Percentiles rank a stretch among this genome's conserved stretches.
These are phyloP conservation scores for Neosalanx taihuensis DNA, from an alignment of 2,797 vertebrate species.

Conservation along the genomic window DNA sequence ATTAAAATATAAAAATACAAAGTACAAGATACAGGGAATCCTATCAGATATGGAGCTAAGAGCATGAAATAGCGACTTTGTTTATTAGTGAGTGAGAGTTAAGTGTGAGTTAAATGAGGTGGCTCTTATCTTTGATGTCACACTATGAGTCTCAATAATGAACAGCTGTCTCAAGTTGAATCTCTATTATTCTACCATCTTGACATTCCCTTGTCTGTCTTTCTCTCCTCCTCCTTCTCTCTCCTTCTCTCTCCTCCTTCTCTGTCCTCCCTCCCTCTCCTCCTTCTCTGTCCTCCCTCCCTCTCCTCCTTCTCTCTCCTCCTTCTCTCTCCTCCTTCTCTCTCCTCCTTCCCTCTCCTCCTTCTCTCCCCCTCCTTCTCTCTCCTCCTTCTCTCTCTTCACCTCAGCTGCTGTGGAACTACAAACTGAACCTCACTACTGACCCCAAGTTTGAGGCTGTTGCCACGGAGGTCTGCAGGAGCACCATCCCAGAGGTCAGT, in stretches of 20 bases:
- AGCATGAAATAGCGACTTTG: no score
- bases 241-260: neutral
- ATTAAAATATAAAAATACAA: no score
- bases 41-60: no score
- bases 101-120: no score
- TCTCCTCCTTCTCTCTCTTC: neutral
- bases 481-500: constrained; percentile 82
- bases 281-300: no score
- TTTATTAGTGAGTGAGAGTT: no score
- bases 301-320: neutral
- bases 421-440: constrained; percentile 90
- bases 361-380: no score
- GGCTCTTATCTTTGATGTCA: neutral
- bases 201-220: neutral
- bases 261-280: neutral
- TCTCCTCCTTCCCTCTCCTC: neutral
- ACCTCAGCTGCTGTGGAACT: constrained; percentile 87
- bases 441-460: constrained; percentile 89
- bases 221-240: neutral
- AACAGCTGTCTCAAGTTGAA: neutral
- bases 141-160: no score
- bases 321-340: neutral
- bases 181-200: neutral
- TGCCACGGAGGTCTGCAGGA: constrained; percentile 87
- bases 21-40: no score